These are phyloP conservation scores for Arctia plantaginis DNA, from an alignment of 2,888 invertebrate genomes.

Conservation along the genomic window DNA sequence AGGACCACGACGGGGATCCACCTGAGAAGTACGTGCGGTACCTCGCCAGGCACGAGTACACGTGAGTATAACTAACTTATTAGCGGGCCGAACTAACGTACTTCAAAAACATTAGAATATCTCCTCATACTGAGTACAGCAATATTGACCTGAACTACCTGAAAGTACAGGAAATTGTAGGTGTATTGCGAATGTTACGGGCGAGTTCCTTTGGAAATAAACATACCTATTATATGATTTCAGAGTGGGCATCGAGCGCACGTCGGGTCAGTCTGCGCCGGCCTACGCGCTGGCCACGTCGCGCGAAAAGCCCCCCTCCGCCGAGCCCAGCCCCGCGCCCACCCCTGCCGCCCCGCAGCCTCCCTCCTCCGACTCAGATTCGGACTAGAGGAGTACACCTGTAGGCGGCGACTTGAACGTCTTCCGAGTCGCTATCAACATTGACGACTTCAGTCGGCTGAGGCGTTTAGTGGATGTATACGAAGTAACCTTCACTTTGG, in stretches of 20 bases:
- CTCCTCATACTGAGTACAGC: background rate
- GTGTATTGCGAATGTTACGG: too few relatives aligned
- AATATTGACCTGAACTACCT: background rate
- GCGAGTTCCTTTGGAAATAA: too few relatives aligned
- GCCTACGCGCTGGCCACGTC: constrained; percentile 73
- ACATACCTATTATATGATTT: constrained; percentile 4
- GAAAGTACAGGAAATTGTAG: background rate
- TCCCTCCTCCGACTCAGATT: constrained; percentile 81
- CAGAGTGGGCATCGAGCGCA: constrained; percentile 95
- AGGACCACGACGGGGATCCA: constrained; percentile 95
- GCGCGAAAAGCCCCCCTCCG: constrained; percentile 50
- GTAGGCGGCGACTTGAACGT: background rate
- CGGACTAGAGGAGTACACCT: constrained; percentile 58
- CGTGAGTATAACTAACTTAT: constrained; percentile 82
- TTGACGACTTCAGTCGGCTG: background rate
- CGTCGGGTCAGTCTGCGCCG: constrained; percentile 78
- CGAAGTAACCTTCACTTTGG: background rate
- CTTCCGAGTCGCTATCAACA: background rate
- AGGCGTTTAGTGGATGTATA: background rate
- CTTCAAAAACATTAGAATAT: background rate
- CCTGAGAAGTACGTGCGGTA: constrained; percentile 99
- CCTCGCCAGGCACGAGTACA: constrained; percentile 97
- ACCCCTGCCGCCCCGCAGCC: constrained; percentile 61
- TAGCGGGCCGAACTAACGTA: background rate
- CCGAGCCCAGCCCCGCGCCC: constrained; percentile 58